Evolutionary conservation across 2,888 invertebrate species (phyloP), one percentile per base, ranked within the genome.

Genomic region (Eucera pruinosa): DNA sequence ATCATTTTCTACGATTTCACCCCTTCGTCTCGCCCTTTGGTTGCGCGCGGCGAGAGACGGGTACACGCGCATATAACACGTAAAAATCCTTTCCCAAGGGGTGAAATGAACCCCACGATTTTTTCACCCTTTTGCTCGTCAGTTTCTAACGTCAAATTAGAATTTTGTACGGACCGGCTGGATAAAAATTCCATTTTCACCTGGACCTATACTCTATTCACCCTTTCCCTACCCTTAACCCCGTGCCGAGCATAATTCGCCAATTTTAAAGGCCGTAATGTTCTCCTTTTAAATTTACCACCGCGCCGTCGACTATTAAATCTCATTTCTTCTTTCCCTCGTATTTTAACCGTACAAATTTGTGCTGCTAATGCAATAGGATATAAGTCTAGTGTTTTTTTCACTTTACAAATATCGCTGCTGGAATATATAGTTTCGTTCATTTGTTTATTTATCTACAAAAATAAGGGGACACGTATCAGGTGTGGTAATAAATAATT

Each of bases 31-130:
- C 78, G 87, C 86, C 86, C 86, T 83, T 86, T 79, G 81, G 78
- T 74, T 6, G 57, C 64, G 54, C 61, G 61, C 47, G 71, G 0
- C 18, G 79, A 76, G 60, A 58, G 61, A 81, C 83, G 84, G 83
- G 75, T 73, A 77, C 64, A 50, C 64, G 81, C 70, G 65, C 71
- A 83, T 85, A 85, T n/a, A n/a, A 86, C 84, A 87, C 84, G 86
- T 86, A 87, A 91, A 85, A 91, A 89, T 90, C 87, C 86, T 89
- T 91, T 90, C 90, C 90, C 89, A 90, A 89, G 90, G 90, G 90
- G 88, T 84, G 83, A 83, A 80, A 72, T 69, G 66, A 81, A 78
- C 78, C 82, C 87, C 80, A 76, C 65, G 65, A 55, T 50, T 68
- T 58, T 79, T 81, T 78, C 78, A 75, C 85, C 80, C 73, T 80